Conservation (phyloP, 2,888 invertebrate species). For the Carterocephalus palaemon region DNA sequence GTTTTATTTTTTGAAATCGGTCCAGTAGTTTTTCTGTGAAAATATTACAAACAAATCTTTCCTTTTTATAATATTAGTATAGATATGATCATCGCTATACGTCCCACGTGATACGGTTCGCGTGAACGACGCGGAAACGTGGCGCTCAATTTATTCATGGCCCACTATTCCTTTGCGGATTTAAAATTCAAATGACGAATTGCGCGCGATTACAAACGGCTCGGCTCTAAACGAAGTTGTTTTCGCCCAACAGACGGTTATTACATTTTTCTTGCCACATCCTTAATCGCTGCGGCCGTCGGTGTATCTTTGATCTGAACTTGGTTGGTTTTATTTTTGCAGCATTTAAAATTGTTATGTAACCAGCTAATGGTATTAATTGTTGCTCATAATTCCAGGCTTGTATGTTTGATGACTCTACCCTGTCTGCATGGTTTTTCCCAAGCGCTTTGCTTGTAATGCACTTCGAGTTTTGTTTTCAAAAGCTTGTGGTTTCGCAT, state of each 20-base stretch:
- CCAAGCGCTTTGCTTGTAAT: too few relatives aligned
- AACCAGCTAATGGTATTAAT: too few relatives aligned
- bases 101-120: constrained; percentile 21
- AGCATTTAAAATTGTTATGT: too few relatives aligned
- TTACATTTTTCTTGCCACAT: constrained; percentile 11
- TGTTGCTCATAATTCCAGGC: too few relatives aligned
- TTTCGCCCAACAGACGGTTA: not conserved
- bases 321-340: not conserved
- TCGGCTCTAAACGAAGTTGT: too few relatives aligned
- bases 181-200: constrained; percentile 32
- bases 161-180: constrained; percentile 28
- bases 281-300: constrained; percentile 3
- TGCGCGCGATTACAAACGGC: constrained; percentile 10
- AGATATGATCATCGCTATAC: not conserved
- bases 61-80: not conserved
- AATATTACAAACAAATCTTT: too few relatives aligned
- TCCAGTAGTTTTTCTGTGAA: too few relatives aligned
- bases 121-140: constrained; percentile 37
- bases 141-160: constrained; percentile 30
- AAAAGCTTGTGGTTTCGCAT: too few relatives aligned
- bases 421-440: too few relatives aligned
- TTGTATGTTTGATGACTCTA: too few relatives aligned
- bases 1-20: too few relatives aligned
- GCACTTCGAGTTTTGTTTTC: too few relatives aligned
- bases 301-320: constrained; percentile 2